phyloP scores from a whole-genome alignment of 2,797 vertebrate genomes.

The Mionectes olivaceus region DNA sequence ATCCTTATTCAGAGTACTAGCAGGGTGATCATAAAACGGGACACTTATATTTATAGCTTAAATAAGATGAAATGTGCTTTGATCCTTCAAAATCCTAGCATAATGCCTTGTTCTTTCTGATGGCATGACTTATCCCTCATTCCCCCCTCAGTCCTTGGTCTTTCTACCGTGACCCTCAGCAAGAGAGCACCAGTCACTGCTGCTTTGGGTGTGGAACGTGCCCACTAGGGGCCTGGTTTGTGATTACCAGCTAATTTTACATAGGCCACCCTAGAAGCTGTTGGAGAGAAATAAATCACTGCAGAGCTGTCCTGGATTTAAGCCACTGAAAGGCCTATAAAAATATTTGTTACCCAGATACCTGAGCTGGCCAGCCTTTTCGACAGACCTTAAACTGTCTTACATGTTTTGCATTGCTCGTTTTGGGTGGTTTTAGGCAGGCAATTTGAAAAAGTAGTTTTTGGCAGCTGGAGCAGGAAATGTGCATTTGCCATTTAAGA shows the following conservation, averaged over 20 bases:
- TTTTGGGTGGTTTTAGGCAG: conserved; percentile 22
- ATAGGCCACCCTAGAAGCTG: conserved; percentile 25
- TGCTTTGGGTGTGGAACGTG: background rate
- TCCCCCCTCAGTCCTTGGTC: background rate
- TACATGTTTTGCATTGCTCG: fast-evolving
- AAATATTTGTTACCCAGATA: conserved; percentile 46
- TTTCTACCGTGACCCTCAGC: background rate
- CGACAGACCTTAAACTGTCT: background rate
- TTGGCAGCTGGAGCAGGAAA: conserved; percentile 2
- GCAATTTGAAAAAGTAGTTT: background rate
- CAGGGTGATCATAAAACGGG: background rate
- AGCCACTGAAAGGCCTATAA: conserved; percentile 25
- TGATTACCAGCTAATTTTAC: conserved; percentile 39
- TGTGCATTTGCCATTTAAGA: background rate
- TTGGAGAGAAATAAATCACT: conserved; percentile 33
- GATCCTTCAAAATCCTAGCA: background rate
- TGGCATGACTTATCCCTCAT: background rate
- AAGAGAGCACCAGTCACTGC: background rate
- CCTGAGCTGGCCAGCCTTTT: conserved; percentile 3
- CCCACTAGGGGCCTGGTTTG: background rate
- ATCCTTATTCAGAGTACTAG: background rate
- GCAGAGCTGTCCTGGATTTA: conserved; percentile 11
- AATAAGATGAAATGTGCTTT: background rate
- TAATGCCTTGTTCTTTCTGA: background rate
- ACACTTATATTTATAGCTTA: background rate